These are phyloP conservation scores for Prietella phreatophila DNA, from an alignment of 2,113 vertebrate species.

Conservation along the genomic window DNA sequence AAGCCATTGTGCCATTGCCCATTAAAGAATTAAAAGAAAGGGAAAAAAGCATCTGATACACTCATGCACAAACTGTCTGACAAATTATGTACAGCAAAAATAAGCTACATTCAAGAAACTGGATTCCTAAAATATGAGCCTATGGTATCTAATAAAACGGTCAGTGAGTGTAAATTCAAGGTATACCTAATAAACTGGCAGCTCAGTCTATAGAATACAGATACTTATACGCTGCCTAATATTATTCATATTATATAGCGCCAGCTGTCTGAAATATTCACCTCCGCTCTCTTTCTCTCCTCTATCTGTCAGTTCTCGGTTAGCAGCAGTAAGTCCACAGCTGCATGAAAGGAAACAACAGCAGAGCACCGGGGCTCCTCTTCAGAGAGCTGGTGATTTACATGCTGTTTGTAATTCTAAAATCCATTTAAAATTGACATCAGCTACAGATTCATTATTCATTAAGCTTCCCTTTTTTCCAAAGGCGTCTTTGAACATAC, in stretches of 20 bases:
- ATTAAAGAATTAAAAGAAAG: neutral
- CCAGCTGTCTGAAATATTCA: constrained; percentile 64
- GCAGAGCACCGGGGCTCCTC: constrained; percentile 47
- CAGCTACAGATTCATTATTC: constrained; percentile 69
- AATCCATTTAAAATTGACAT: constrained; percentile 73
- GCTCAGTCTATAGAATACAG: neutral
- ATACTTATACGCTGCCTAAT: neutral
- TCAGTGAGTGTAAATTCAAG: neutral
- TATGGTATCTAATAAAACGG: neutral
- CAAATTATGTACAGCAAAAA: neutral
- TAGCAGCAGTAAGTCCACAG: constrained; percentile 65
- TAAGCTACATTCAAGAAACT: neutral
- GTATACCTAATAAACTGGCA: neutral
- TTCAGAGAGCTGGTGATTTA: constrained; percentile 60
- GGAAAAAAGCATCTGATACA: neutral
- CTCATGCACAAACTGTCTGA: neutral
- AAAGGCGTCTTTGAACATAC: constrained; percentile 50
- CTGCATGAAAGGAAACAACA: constrained; percentile 65
- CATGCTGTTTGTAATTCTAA: constrained; percentile 70
- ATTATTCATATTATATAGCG: constrained; percentile 49
- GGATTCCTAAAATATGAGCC: neutral
- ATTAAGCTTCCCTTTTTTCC: constrained; percentile 52
- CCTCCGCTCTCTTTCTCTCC: constrained; percentile 43
- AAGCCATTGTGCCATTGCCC: neutral
- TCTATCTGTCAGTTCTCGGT: constrained; percentile 55